Percentiles rank a stretch among this genome's conserved stretches.
Conservation (phyloP, 2,113 vertebrate species). For the Monarcha castaneiventris region DNA sequence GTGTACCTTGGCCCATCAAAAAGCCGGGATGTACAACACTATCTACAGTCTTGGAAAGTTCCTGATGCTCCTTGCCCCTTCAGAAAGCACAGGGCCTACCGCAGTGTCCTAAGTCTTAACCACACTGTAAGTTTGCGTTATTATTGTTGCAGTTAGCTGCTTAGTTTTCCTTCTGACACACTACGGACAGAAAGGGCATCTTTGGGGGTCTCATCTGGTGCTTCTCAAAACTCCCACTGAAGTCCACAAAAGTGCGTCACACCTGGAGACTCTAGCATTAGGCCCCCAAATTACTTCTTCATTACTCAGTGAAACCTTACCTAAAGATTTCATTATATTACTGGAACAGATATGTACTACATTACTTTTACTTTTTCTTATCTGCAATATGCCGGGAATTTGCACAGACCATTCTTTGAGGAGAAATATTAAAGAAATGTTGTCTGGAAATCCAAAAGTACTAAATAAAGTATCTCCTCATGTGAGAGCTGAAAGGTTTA, state of each 20-base stretch:
- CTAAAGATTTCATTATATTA: not conserved
- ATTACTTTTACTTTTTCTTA: not conserved
- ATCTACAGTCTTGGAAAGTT: not conserved
- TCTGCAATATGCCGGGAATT: not conserved
- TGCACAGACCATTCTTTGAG: not conserved
- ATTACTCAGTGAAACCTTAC: not conserved
- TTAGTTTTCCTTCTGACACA: not conserved
- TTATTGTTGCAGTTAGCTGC: not conserved
- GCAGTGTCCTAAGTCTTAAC: not conserved
- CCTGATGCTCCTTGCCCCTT: not conserved
- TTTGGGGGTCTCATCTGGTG: not conserved
- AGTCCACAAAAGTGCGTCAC: not conserved
- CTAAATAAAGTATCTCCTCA: slow-evolving; percentile 19
- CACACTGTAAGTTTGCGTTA: not conserved
- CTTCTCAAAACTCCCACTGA: not conserved
- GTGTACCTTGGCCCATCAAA: not conserved
- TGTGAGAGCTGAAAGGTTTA: slow-evolving; percentile 25
- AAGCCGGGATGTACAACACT: not conserved
- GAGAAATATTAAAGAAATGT: not conserved
- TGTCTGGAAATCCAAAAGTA: not conserved
- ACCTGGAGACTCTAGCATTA: not conserved
- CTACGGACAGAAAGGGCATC: not conserved
- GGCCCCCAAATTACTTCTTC: not conserved
- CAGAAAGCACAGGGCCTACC: not conserved
- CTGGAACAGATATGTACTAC: not conserved